These are phyloP conservation scores for Eurytemora carolleeae DNA, from an alignment of 1,140 invertebrate species.

Conservation along the genomic window DNA sequence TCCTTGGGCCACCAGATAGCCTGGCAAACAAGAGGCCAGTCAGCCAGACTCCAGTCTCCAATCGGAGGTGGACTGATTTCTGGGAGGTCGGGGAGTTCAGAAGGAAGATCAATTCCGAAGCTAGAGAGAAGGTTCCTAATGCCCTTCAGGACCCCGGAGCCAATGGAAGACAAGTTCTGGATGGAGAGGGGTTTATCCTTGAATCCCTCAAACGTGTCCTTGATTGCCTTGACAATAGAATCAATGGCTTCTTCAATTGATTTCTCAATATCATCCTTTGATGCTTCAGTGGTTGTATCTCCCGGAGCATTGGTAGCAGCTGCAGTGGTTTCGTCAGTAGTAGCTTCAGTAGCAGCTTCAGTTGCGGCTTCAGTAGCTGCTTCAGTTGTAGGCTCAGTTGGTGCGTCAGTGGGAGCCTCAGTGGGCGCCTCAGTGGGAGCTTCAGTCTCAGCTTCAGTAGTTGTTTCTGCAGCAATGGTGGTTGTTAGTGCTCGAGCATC, in stretches of 20 bases:
- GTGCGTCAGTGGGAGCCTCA: neutral
- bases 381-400: neutral
- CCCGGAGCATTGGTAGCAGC: neutral
- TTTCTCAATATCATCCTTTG: neutral
- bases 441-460: neutral
- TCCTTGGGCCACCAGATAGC: neutral
- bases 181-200: neutral
- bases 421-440: neutral
- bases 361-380: neutral
- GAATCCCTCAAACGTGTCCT: neutral
- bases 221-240: neutral
- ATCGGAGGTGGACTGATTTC: neutral
- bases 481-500: neutral
- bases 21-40: neutral
- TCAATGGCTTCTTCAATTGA: neutral
- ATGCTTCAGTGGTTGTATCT: neutral
- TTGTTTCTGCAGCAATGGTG: neutral
- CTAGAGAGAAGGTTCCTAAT: neutral
- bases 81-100: neutral
- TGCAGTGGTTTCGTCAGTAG: neutral
- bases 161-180: neutral
- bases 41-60: neutral
- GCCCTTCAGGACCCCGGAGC: neutral
- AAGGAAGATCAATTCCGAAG: neutral
- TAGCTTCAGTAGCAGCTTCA: neutral